Evolutionary conservation across 2,888 invertebrate species (phyloP).

Genomic region (Mythimna ferrago): DNA sequence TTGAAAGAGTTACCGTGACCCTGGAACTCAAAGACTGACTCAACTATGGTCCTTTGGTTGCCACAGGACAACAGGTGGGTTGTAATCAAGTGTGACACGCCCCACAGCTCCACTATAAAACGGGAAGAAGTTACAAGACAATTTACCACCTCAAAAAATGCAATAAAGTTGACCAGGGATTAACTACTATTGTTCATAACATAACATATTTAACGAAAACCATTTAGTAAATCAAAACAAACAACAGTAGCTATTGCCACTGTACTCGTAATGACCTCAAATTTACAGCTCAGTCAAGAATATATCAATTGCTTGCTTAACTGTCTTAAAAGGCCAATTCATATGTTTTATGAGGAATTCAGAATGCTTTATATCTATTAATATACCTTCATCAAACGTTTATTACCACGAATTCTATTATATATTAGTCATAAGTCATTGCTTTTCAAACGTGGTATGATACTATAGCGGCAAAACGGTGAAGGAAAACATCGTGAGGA

Average conservation of each 20-base stretch:
- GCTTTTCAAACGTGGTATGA: no score
- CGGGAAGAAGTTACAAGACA: no score
- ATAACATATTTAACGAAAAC: slow-evolving; percentile 2
- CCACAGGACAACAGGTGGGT: no score
- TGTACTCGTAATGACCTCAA: slow-evolving; percentile 44
- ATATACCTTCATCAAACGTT: slow-evolving; percentile 35
- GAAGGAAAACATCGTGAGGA: no score
- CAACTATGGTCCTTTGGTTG: no score
- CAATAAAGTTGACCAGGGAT: no score
- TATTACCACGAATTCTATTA: slow-evolving; percentile 22
- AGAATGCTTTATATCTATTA: slow-evolving; percentile 31
- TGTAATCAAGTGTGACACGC: no score
- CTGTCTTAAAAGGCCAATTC: slow-evolving; percentile 27
- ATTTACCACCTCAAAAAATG: no score
- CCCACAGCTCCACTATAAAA: no score
- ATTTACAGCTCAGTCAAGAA: slow-evolving; percentile 43
- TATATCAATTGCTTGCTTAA: slow-evolving; percentile 43
- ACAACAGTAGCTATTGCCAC: slow-evolving; percentile 34
- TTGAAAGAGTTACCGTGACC: no score
- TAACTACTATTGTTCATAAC: not conserved
- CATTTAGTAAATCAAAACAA: slow-evolving; percentile 19
- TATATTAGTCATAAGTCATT: not conserved
- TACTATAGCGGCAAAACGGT: no score
- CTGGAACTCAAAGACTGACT: no score
- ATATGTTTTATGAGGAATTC: slow-evolving; percentile 37